Percentiles rank a stretch among this genome's conserved stretches.
Evolutionary conservation across 2,113 vertebrate species (phyloP).

Genomic region (Callaeas wilsoni): DNA sequence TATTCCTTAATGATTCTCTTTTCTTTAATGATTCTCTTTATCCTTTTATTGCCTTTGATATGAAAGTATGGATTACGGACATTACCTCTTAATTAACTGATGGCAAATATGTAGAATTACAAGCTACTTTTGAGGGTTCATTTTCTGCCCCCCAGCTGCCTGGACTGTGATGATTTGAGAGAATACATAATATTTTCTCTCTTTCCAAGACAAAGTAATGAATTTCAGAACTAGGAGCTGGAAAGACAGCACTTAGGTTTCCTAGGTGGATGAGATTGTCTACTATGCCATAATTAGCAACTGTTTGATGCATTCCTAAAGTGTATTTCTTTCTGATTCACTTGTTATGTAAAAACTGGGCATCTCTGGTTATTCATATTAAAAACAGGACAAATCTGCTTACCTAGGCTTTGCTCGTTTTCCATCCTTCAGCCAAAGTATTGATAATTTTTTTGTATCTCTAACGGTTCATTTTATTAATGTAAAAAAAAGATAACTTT

Average conservation of each 20-base stretch:
- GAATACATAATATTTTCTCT: not conserved
- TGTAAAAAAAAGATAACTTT: constrained; percentile 11
- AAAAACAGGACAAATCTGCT: not conserved
- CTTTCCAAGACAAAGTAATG: not conserved
- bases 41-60: not conserved
- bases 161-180: not conserved
- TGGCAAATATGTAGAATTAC: not conserved
- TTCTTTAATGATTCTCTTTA: not conserved
- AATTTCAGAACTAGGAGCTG: not conserved
- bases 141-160: not conserved
- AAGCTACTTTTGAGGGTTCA: not conserved
- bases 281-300: not conserved
- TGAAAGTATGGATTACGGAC: not conserved
- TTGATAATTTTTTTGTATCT: constrained; percentile 27
- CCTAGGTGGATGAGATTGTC: not conserved
- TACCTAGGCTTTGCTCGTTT: not conserved
- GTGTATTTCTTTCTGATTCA: not conserved
- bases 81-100: not conserved
- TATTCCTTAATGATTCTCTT: not conserved
- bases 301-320: not conserved
- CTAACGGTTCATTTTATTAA: constrained; percentile 38
- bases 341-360: not conserved
- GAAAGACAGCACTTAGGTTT: not conserved
- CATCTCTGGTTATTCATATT: not conserved
- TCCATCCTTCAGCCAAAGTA: not conserved